Percentiles rank a stretch among this genome's conserved stretches.
These are phyloP conservation scores for Tipula lateralis DNA, from an alignment of 2,888 invertebrate species.

Conservation along the genomic window DNA sequence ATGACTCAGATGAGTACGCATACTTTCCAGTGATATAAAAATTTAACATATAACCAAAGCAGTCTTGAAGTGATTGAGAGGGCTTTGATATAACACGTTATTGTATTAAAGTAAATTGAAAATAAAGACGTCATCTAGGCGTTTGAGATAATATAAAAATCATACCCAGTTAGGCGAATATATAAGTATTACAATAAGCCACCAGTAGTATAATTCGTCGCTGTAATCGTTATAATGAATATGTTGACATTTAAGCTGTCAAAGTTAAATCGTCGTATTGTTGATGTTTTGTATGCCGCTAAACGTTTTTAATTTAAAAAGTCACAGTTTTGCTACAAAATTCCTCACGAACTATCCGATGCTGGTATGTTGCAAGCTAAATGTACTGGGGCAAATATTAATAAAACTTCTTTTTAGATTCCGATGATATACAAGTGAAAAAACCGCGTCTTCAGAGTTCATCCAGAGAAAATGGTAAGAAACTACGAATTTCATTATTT, in stretches of 20 bases:
- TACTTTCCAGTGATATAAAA: too few species aligned
- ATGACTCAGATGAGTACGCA: too few species aligned
- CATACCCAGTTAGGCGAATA: neutral
- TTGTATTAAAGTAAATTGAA: too few species aligned
- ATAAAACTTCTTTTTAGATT: neutral
- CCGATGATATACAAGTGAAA: neutral
- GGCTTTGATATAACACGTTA: too few species aligned
- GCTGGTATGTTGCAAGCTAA: neutral
- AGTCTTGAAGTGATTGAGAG: too few species aligned
- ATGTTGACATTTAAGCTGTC: neutral
- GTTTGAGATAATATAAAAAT: too few species aligned
- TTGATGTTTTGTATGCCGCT: neutral
- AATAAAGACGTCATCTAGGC: too few species aligned
- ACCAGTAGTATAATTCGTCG: neutral
- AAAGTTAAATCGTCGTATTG: neutral
- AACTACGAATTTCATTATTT: neutral
- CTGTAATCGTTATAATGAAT: neutral
- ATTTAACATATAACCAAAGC: too few species aligned
- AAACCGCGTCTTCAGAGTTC: neutral
- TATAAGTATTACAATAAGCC: neutral
- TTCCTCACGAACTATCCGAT: neutral
- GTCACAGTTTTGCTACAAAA: neutral
- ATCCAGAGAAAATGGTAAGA: neutral
- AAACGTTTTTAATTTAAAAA: neutral
- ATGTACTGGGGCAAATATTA: neutral